Conservation (phyloP, 1,140 invertebrate genomes). For the Aphaenogaster ashmeadi region DNA sequence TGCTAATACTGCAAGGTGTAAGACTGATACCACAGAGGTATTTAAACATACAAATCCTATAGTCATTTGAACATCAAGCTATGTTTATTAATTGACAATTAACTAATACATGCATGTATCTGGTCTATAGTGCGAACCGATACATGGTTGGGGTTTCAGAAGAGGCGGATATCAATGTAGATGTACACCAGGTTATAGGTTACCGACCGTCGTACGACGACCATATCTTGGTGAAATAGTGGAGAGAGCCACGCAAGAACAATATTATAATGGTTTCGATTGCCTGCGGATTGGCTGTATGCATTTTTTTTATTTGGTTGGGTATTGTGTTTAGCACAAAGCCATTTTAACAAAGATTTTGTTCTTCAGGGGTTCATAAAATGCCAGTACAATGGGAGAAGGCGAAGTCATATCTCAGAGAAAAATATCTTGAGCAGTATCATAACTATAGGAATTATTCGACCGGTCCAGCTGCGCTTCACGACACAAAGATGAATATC, state of each 20-base stretch:
- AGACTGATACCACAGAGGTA: slow-evolving; percentile 97
- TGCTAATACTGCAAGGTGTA: slow-evolving; percentile 96
- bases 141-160: slow-evolving; percentile 98
- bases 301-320: slow-evolving; percentile 80
- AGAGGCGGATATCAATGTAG: slow-evolving; percentile 98
- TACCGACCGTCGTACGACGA: slow-evolving; percentile 94
- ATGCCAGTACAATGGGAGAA: slow-evolving; percentile 93
- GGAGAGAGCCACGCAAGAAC: slow-evolving; percentile 96
- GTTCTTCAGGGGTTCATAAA: slow-evolving; percentile 92
- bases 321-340: not conserved
- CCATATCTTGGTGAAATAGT: slow-evolving; percentile 97
- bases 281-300: slow-evolving; percentile 97
- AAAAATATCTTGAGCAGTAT: slow-evolving; percentile 92
- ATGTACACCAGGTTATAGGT: slow-evolving; percentile 95
- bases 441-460: slow-evolving; percentile 92
- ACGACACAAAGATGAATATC: slow-evolving; percentile 91
- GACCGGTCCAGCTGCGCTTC: slow-evolving; percentile 89
- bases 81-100: slow-evolving; percentile 4
- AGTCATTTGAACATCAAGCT: not conserved
- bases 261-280: slow-evolving; percentile 97
- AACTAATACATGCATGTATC: not conserved
- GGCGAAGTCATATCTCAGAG: slow-evolving; percentile 90
- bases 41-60: slow-evolving; percentile 29
- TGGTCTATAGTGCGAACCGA: slow-evolving; percentile 94
- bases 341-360: slow-evolving; percentile 46